Percentiles rank a stretch among this genome's conserved stretches.
These are phyloP conservation scores for Sebastes taczanowskii DNA, from an alignment of 2,797 vertebrate genomes.

Conservation along the genomic window DNA sequence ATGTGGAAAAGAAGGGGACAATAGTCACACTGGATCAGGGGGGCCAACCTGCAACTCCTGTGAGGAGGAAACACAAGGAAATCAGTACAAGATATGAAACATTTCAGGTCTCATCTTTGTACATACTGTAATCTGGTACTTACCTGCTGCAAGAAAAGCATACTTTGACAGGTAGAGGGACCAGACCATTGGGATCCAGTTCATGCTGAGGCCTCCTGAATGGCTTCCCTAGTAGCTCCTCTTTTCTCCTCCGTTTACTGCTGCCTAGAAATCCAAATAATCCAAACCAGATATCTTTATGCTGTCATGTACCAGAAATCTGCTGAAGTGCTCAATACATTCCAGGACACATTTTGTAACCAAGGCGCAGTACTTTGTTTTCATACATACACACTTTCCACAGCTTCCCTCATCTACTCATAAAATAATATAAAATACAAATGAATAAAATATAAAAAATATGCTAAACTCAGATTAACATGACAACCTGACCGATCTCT, in stretches of 20 bases:
- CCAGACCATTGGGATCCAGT: slow-evolving; percentile 93
- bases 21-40: slow-evolving; percentile 97
- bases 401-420: not conserved
- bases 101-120: not conserved
- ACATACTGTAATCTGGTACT: not conserved
- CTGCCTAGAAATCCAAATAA: slow-evolving; percentile 84
- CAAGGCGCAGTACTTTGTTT: not conserved
- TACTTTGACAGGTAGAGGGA: slow-evolving; percentile 95
- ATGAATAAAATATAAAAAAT: too few relatives aligned
- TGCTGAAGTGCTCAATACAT: not conserved
- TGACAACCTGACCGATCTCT: not conserved
- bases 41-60: slow-evolving; percentile 97
- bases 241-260: slow-evolving; percentile 96
- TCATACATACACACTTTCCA: not conserved
- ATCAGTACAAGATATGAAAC: not conserved
- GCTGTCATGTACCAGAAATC: not conserved
- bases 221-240: slow-evolving; percentile 93
- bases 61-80: slow-evolving; percentile 8
- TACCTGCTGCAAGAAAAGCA: slow-evolving; percentile 97
- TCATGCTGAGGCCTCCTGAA: slow-evolving; percentile 95
- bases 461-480: not conserved
- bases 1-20: slow-evolving; percentile 98
- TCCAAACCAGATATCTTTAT: not conserved
- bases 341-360: not conserved
- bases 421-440: too few relatives aligned